phyloP scores from a whole-genome alignment of 2,797 vertebrate genomes.

The Paramormyrops hopkinsi region DNA sequence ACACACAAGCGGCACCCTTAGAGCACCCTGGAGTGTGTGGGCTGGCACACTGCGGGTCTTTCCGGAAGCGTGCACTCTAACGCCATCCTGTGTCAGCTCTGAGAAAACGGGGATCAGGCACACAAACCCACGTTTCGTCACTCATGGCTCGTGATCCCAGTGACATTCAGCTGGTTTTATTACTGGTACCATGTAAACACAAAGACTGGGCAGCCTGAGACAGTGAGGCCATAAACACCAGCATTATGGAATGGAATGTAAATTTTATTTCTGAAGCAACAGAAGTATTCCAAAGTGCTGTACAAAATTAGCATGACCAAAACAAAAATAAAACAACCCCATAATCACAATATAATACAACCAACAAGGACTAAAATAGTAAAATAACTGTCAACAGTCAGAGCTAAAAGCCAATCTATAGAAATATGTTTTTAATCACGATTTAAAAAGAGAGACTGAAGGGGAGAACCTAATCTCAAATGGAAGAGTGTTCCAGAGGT shows the following conservation, averaged over 20 bases:
- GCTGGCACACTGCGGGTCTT: background rate
- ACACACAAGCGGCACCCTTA: background rate
- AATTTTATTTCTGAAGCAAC: background rate
- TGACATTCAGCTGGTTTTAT: background rate
- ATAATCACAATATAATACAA: background rate
- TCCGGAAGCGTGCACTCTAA: background rate
- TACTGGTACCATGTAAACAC: background rate
- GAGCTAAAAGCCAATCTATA: background rate
- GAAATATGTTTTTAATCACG: background rate
- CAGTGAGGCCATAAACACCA: background rate
- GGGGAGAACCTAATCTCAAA: background rate
- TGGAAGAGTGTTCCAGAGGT: too few species aligned
- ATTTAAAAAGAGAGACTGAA: background rate
- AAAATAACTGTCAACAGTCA: background rate
- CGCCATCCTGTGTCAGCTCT: background rate
- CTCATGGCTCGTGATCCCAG: background rate
- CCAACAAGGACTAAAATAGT: background rate
- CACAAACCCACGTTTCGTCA: background rate
- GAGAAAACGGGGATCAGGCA: background rate
- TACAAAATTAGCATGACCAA: background rate
- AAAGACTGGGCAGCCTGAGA: background rate
- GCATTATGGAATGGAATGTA: background rate
- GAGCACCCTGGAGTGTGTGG: background rate
- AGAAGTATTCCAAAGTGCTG: background rate
- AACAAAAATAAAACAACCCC: background rate